Evolutionary conservation across 2,113 vertebrate species (phyloP), one percentile per base, ranked within the genome.

Genomic region (Cervus canadensis): DNA sequence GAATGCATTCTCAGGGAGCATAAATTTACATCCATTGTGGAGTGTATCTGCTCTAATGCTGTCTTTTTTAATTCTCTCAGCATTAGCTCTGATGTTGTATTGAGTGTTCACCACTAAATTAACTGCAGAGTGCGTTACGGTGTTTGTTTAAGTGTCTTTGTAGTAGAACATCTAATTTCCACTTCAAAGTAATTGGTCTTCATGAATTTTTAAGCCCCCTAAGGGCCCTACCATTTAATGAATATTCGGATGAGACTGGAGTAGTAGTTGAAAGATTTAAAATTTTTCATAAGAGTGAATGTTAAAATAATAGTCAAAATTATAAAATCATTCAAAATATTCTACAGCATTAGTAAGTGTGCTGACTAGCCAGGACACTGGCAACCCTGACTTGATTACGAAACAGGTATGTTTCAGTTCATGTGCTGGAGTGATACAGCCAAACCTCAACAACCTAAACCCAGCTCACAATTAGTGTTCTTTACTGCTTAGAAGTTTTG

Each of bases 121-220:
- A 95, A 89, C 90, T 15, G 48, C 52, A 59, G 8, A 11, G 16
- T 64, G 57, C 13, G 30, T 82, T 45, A 33, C 2, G 30, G 71
- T 92, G 52, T 54, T 87, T 93, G 82, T 48, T 59, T 95, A 87
- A 95, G 94, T 17, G 48, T 82, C 89, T 97, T 93, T 76, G 60
- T 90, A 48, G n/a, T 86, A n/a, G 64, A 83, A 64, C n/a, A 90
- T 85, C 87, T 91, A 81, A 96, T 92, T 97, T 96, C 84, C 87
- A 95, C 79, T 94, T 96, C 48, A 92, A 85, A 92, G 74, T 95
- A 90, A 97, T 96, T 90, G 81, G 90, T 89, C 43, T 90, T 84
- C 26, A 36, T 94, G 79, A 95, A 78, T 94, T 96, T 95, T 79
- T 28, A 60, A 94, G 52, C 13, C 9, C 87, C 59, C 12, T 64